phyloP scores from a whole-genome alignment of 2,113 vertebrate species.

The Tretioscincus oriximinensis region DNA sequence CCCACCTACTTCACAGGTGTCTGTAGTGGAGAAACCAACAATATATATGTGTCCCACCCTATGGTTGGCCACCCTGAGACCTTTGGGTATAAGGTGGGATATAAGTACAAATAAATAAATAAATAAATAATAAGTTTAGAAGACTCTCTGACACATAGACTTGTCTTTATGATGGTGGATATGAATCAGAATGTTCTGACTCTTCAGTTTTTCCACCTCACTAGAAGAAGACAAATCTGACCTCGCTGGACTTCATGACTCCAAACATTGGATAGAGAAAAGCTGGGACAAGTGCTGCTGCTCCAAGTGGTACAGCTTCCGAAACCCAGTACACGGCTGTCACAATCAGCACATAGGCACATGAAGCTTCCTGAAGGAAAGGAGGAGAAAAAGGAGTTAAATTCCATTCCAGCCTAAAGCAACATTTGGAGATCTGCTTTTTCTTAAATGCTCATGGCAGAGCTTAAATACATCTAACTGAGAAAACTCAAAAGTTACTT shows the following conservation, averaged over 20 bases:
- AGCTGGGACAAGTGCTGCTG: slow-evolving; percentile 92
- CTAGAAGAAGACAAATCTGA: slow-evolving; percentile 59
- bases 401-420: background rate
- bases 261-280: slow-evolving; percentile 97
- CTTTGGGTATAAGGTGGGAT: too few species aligned
- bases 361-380: slow-evolving; percentile 84
- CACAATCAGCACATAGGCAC: slow-evolving; percentile 93
- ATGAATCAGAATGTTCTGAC: too few species aligned
- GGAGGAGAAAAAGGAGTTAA: background rate
- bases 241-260: slow-evolving; percentile 96
- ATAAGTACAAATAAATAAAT: too few species aligned
- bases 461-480: background rate
- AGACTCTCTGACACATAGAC: too few species aligned
- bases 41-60: too few species aligned
- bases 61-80: too few species aligned
- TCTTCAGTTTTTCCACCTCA: too few species aligned
- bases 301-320: slow-evolving; percentile 92
- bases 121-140: too few species aligned
- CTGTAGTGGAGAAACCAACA: too few species aligned
- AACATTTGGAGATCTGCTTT: rapidly evolving
- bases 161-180: too few species aligned
- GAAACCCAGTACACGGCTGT: slow-evolving; percentile 96
- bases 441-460: background rate
- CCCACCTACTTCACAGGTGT: too few species aligned
- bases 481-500: background rate